Evolutionary conservation across 2,888 invertebrate genomes (phyloP).

Genomic region (Therioaphis trifolii): DNA sequence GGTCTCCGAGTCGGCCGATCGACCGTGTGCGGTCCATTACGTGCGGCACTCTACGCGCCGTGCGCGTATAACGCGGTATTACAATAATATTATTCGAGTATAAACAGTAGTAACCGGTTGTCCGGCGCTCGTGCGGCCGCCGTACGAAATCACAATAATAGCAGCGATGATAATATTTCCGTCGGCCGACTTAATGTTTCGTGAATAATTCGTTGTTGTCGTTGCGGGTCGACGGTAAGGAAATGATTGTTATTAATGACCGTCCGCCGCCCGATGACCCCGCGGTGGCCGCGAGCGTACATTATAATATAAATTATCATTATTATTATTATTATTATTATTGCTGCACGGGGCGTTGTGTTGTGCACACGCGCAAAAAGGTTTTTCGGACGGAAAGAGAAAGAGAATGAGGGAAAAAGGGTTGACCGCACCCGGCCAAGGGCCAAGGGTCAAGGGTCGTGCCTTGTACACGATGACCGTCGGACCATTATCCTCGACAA

Average conservation of each 20-base stretch:
- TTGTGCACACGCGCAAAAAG: too few relatives aligned
- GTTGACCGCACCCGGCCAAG: slow-evolving; percentile 54
- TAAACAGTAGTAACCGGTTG: slow-evolving; percentile 11
- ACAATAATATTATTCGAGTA: too few relatives aligned
- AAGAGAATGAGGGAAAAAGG: slow-evolving; percentile 31
- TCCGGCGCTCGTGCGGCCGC: background rate
- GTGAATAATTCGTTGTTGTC: slow-evolving; percentile 61
- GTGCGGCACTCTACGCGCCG: too few relatives aligned
- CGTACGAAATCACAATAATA: background rate
- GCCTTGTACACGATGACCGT: slow-evolving; percentile 12
- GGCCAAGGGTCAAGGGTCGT: slow-evolving; percentile 55
- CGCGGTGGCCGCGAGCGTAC: background rate
- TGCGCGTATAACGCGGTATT: too few relatives aligned
- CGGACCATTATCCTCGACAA: slow-evolving; percentile 20
- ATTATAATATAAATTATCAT: too few relatives aligned
- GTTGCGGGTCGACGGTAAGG: slow-evolving; percentile 50
- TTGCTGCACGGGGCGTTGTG: background rate
- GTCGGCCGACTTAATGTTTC: slow-evolving; percentile 57
- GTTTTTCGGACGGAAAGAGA: too few relatives aligned
- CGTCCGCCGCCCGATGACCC: slow-evolving; percentile 40
- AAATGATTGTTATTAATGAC: slow-evolving; percentile 62
- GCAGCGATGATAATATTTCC: background rate
- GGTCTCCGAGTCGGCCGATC: too few relatives aligned
- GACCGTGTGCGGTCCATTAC: too few relatives aligned
- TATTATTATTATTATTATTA: background rate